Evolutionary conservation across 2,113 vertebrate species (phyloP).

Genomic region (Calidris pugnax): DNA sequence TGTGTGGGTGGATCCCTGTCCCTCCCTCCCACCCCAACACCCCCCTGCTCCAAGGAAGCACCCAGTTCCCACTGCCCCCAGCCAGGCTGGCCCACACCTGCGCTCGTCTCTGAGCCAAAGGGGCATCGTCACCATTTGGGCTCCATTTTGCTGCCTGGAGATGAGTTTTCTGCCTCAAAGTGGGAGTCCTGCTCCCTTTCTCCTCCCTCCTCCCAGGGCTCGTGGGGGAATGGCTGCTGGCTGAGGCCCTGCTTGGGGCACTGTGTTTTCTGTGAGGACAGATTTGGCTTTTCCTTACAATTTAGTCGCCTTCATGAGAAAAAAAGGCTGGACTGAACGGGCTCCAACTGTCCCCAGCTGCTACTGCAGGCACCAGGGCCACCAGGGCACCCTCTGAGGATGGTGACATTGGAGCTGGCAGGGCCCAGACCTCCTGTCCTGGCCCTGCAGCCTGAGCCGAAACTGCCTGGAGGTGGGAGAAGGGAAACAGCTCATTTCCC

Average conservation of each 20-base stretch:
- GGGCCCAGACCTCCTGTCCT: neutral
- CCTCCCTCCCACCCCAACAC: neutral
- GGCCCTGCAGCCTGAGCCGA: neutral
- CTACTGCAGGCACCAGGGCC: neutral
- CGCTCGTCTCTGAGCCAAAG: neutral
- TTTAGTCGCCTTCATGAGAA: neutral
- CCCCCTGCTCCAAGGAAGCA: neutral
- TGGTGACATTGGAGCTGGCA: neutral
- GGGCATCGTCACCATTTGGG: neutral
- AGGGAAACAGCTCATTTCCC: neutral
- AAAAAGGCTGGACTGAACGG: neutral
- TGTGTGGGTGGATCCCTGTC: neutral
- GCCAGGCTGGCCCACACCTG: neutral
- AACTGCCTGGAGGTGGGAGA: neutral
- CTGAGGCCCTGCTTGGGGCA: neutral
- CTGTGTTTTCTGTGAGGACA: neutral
- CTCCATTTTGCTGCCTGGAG: rapidly evolving
- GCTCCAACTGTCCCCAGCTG: neutral
- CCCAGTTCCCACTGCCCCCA: neutral
- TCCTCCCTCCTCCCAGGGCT: neutral
- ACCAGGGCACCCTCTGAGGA: neutral
- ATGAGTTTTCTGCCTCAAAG: neutral
- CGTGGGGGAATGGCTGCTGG: rapidly evolving
- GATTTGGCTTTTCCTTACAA: neutral
- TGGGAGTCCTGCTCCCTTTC: neutral